Conservation (phyloP, 2,797 vertebrate genomes). For the Chaenodraco wilsoni region DNA sequence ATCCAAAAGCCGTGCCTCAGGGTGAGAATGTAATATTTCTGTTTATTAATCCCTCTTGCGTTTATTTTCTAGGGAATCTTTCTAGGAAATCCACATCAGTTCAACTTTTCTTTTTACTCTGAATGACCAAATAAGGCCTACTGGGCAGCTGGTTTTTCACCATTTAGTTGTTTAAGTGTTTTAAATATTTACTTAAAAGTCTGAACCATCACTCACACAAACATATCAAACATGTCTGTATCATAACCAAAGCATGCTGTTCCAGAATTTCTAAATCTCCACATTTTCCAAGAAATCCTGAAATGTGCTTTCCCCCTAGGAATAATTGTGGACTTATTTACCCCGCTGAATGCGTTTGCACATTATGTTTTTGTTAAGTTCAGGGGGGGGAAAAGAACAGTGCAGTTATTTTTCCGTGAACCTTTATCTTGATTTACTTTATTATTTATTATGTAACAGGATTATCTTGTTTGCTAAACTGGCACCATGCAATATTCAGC, state of each 20-base stretch:
- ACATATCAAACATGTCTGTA: conserved; percentile 22
- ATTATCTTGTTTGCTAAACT: background rate
- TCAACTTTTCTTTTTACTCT: background rate
- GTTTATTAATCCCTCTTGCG: background rate
- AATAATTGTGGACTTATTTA: conserved; percentile 64
- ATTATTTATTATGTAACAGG: background rate
- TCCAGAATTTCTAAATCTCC: conserved; percentile 42
- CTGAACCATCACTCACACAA: background rate
- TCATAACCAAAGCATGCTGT: conserved; percentile 42
- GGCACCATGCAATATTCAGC: background rate
- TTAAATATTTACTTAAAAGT: conserved; percentile 6
- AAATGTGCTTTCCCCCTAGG: conserved; percentile 56
- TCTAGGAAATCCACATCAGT: conserved; percentile 17
- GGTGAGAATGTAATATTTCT: background rate
- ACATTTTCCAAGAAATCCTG: conserved; percentile 63
- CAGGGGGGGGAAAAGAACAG: background rate
- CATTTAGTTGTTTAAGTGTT: conserved; percentile 1
- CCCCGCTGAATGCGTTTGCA: conserved; percentile 34
- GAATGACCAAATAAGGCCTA: background rate
- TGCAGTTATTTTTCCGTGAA: background rate
- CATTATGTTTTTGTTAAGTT: conserved; percentile 20
- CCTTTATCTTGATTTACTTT: background rate
- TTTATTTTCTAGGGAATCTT: conserved; percentile 15
- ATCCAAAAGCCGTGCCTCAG: background rate
- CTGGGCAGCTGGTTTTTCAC: background rate